A percentile compares a stretch with the other conserved stretches of the same genome.
phyloP scores from a whole-genome alignment of 1,140 invertebrate species.

The Pseudomyrmex gracilis region DNA sequence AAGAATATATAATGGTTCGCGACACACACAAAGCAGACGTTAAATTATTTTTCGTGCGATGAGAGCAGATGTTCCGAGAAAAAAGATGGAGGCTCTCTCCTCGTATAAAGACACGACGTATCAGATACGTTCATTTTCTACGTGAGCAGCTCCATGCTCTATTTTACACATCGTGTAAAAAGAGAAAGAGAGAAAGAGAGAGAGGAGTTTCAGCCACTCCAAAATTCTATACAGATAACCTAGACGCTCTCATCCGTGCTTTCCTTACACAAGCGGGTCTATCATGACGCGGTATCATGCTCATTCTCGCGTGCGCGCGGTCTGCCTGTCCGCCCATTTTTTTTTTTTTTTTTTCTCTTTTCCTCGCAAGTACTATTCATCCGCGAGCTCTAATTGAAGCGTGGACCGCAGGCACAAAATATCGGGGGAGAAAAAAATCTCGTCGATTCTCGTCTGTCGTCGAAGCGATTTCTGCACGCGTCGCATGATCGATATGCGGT shows the following conservation, averaged over 20 bases:
- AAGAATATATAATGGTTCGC: neutral
- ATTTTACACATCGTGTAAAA: neutral
- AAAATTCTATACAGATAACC: conserved; percentile 11
- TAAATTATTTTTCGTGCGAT: neutral
- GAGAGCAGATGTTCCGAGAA: neutral
- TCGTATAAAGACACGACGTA: conserved; percentile 1
- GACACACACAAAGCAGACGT: neutral
- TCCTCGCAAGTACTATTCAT: conserved; percentile 70
- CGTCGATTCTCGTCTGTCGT: conserved; percentile 48
- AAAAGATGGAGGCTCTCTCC: neutral
- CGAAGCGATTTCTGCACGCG: conserved; percentile 63
- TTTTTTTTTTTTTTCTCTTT: conserved; percentile 47
- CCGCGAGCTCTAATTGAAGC: conserved; percentile 72
- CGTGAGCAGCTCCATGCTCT: neutral
- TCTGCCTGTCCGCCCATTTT: conserved; percentile 30
- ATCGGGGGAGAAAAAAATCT: conserved; percentile 62
- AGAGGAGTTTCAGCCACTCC: conserved; percentile 4
- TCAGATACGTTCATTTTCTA: conserved; percentile 1
- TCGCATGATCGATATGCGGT: conserved; percentile 69
- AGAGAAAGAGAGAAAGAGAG: too few relatives aligned
- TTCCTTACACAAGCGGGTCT: conserved; percentile 5
- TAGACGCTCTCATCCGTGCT: conserved; percentile 35
- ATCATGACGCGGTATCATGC: conserved; percentile 28
- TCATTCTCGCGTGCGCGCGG: neutral
- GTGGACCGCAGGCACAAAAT: conserved; percentile 55